phyloP scores from a whole-genome alignment of 1,140 invertebrate species.

The Bombus pascuorum region DNA sequence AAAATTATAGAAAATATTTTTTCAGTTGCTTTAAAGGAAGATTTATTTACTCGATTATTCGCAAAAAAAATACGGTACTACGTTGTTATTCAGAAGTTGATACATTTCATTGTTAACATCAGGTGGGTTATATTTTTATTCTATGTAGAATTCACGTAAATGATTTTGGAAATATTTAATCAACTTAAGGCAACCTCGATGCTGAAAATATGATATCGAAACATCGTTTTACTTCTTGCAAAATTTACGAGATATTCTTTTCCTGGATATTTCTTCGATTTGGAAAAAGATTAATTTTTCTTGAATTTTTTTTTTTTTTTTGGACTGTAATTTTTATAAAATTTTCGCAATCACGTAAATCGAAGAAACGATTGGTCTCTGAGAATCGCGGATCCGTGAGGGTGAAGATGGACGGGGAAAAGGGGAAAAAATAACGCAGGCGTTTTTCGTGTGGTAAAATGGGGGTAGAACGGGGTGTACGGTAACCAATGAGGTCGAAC shows the following conservation, averaged over 20 bases:
- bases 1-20: background rate
- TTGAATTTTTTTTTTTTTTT: background rate
- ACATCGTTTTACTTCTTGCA: background rate
- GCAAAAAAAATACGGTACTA: too few relatives aligned
- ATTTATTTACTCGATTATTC: background rate
- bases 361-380: background rate
- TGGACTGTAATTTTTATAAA: background rate
- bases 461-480: slow-evolving; percentile 61
- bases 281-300: background rate
- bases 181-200: background rate
- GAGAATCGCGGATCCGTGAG: background rate
- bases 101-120: background rate
- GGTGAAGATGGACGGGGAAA: slow-evolving; percentile 1
- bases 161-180: background rate
- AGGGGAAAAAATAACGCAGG: slow-evolving; percentile 48
- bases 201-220: background rate
- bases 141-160: too few relatives aligned
- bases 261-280: background rate
- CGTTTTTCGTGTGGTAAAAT: slow-evolving; percentile 44
- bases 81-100: background rate
- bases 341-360: background rate
- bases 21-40: background rate
- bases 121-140: background rate
- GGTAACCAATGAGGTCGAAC: slow-evolving; percentile 78
- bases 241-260: background rate